A percentile compares a stretch with the other conserved stretches of the same genome.
Evolutionary conservation across 1,140 invertebrate genomes (phyloP).

Genomic region (Homalodisca vitripennis): DNA sequence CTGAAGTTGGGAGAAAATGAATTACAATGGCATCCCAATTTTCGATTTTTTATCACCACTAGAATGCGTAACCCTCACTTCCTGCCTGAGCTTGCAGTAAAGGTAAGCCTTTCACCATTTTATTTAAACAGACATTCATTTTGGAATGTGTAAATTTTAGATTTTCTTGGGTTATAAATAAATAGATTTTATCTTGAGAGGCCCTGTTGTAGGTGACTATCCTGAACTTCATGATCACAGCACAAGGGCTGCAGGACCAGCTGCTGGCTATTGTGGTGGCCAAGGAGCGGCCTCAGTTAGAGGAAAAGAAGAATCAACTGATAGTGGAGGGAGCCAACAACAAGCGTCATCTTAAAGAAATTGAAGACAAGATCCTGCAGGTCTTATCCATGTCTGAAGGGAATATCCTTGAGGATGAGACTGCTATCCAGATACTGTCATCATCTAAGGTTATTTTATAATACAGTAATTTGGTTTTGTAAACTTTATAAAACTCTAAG

Average conservation of each 20-base stretch:
- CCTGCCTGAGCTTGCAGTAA: slow-evolving; percentile 83
- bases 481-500: too few relatives aligned
- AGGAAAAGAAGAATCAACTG: slow-evolving; percentile 91
- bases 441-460: slow-evolving; percentile 90
- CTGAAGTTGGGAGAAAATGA: slow-evolving; percentile 84
- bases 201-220: slow-evolving; percentile 82
- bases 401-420: slow-evolving; percentile 96
- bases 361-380: slow-evolving; percentile 92
- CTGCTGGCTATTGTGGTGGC: slow-evolving; percentile 90
- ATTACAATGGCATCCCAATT: slow-evolving; percentile 77
- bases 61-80: slow-evolving; percentile 89
- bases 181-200: slow-evolving; percentile 33
- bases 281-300: slow-evolving; percentile 83
- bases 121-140: too few relatives aligned
- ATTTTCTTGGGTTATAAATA: not conserved
- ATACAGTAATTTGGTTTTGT: too few relatives aligned
- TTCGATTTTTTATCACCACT: slow-evolving; percentile 92
- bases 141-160: too few relatives aligned
- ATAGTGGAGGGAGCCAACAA: slow-evolving; percentile 90
- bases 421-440: slow-evolving; percentile 88
- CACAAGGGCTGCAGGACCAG: slow-evolving; percentile 88
- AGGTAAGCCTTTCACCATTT: slow-evolving; percentile 55
- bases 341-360: slow-evolving; percentile 84
- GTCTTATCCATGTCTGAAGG: slow-evolving; percentile 87
- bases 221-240: slow-evolving; percentile 95